These are phyloP conservation scores for Tortrix viridana DNA, from an alignment of 2,888 invertebrate genomes.

Conservation along the genomic window DNA sequence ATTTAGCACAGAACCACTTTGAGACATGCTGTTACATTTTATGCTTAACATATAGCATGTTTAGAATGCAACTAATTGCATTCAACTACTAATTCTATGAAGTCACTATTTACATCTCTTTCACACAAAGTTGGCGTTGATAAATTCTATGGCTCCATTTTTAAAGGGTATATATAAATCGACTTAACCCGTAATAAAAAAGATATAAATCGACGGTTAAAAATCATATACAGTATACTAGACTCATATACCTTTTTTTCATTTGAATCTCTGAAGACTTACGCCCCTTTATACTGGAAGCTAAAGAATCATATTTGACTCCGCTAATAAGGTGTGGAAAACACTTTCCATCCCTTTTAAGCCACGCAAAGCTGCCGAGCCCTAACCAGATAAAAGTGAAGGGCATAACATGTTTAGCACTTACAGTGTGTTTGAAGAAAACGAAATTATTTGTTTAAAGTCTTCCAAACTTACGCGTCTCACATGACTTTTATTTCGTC, in stretches of 20 bases:
- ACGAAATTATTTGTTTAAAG: constrained; percentile 27
- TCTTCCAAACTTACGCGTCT: constrained; percentile 18
- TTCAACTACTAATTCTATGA: not conserved
- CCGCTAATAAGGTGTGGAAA: constrained; percentile 23
- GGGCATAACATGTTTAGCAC: constrained; percentile 16
- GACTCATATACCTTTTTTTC: no score
- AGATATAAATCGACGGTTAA: no score
- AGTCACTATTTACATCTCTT: not conserved
- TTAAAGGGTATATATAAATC: no score
- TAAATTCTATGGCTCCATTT: no score
- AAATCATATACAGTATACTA: no score
- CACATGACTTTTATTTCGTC: not conserved
- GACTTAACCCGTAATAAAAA: no score
- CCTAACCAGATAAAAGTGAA: constrained; percentile 25
- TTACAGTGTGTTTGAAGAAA: constrained; percentile 22
- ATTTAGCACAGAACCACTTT: constrained; percentile 21
- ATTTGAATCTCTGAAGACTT: no score
- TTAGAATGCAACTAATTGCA: constrained; percentile 17
- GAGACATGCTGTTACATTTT: constrained; percentile 11
- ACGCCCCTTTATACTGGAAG: no score
- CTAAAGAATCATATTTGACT: no score
- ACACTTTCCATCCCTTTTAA: constrained; percentile 32
- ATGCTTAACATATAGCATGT: constrained; percentile 20
- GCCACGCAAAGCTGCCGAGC: constrained; percentile 4
- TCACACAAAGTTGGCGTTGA: not conserved